Conservation (phyloP, 2,113 vertebrate species). For the Erythrocercus mccallii region DNA sequence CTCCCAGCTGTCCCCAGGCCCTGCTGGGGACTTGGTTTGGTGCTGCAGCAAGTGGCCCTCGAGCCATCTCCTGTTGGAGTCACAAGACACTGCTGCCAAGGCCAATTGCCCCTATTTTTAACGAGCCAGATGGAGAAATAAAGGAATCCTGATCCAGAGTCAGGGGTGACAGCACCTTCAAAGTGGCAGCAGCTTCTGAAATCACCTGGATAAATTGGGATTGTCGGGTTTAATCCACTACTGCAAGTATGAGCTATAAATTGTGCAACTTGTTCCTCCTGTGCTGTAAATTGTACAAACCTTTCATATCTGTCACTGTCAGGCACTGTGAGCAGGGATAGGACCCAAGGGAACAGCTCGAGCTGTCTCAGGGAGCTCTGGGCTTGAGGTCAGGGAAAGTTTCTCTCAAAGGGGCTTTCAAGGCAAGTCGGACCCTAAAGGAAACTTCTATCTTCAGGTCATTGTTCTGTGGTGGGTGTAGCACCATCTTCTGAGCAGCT, state of each 20-base stretch:
- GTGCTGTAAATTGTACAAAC: background rate
- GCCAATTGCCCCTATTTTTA: background rate
- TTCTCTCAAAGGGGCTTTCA: background rate
- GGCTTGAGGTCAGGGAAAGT: background rate
- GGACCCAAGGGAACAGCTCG: accelerated
- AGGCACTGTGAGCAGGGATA: background rate
- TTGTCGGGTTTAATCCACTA: background rate
- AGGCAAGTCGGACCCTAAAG: background rate
- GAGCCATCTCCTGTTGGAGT: background rate
- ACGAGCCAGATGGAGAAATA: background rate
- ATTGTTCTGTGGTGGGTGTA: background rate
- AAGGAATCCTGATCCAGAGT: background rate
- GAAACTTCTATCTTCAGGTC: background rate
- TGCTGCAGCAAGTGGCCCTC: background rate
- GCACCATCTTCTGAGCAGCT: background rate
- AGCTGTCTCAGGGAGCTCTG: background rate
- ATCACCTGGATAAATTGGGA: background rate
- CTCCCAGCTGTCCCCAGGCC: background rate
- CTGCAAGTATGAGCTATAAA: background rate
- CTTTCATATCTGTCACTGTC: background rate
- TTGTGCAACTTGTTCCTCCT: background rate
- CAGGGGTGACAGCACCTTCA: background rate
- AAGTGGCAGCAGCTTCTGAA: background rate
- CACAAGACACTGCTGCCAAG: background rate
- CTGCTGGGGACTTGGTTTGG: background rate